Evolutionary conservation across 2,113 vertebrate species (phyloP).

Genomic region (Lophura nycthemera): DNA sequence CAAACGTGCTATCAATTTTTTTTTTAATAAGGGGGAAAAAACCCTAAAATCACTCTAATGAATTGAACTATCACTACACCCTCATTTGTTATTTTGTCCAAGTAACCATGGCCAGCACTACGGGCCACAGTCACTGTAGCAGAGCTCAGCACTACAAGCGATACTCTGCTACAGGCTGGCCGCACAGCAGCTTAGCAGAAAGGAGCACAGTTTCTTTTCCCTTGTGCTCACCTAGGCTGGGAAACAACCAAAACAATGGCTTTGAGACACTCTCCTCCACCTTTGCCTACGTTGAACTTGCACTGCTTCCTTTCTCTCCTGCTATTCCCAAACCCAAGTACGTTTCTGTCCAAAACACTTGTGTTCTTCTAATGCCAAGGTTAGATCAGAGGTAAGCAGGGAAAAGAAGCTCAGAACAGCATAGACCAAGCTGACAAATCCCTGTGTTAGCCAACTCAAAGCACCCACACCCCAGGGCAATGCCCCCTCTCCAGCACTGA

Average conservation of each 20-base stretch:
- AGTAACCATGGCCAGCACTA: fast-evolving
- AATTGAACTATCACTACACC: not conserved
- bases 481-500: not conserved
- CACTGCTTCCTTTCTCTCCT: not conserved
- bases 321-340: not conserved
- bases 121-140: not conserved
- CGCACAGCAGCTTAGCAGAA: not conserved
- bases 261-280: not conserved
- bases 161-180: not conserved
- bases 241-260: not conserved
- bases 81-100: not conserved
- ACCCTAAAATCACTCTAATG: not conserved
- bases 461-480: not conserved
- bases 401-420: not conserved
- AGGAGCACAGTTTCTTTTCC: not conserved
- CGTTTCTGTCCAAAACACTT: not conserved
- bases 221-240: not conserved
- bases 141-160: not conserved
- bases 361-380: not conserved
- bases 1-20: not conserved
- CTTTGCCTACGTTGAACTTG: not conserved
- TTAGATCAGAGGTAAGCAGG: not conserved
- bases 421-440: not conserved
- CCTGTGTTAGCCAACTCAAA: not conserved
- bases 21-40: not conserved